Evolutionary conservation across 2,888 invertebrate species (phyloP), one percentile per base, ranked within the genome.

Genomic region (Maniola hyperantus): DNA sequence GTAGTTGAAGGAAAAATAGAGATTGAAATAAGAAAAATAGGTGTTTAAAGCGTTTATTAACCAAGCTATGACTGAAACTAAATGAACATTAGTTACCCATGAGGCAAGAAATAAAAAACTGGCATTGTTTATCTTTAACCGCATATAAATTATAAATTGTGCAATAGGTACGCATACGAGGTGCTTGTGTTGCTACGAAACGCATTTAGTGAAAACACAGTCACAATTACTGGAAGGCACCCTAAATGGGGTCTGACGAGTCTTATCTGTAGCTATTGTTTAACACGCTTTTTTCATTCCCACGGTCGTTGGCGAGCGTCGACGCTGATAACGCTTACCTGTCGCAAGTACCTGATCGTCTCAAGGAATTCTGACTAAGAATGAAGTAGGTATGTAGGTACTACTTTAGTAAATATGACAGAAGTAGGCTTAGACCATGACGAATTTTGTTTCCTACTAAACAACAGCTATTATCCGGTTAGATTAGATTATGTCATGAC

Each of bases 251-350:
- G 85, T 84, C 87, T 85, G 88, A 81, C 85, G 83, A 81, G 83
- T 85, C 85, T 91, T 91, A 91, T 91, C 92, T 91, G 76, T 63
- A 76, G 82, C 88, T 84, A 92, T 91, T 91, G 91, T 91, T 91
- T 90, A 89, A 92, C 89, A 84, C 84, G 87, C 83, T 85, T 88
- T 86, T 87, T 89, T 91, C 82, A 87, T 91, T 92, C 91, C 92
- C 91, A 91, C 92, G 92, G 84, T 87, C 84, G 84, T 71, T 75
- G 81, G 78, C 73, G 76, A 77, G 77, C 81, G 79, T 71, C 75
- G 74, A 70, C 71, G 75, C 84, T 89, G 92, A 91, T 91, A 91
- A 90, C 83, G 82, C 80, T 61, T 78, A 76, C 77, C 76, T 76
- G 76, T 70, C 70, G 68, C 68, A 64, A 67, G 73, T 72, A 72